phyloP scores from a whole-genome alignment of 2,113 vertebrate genomes.

The Rhabdornis inornatus region DNA sequence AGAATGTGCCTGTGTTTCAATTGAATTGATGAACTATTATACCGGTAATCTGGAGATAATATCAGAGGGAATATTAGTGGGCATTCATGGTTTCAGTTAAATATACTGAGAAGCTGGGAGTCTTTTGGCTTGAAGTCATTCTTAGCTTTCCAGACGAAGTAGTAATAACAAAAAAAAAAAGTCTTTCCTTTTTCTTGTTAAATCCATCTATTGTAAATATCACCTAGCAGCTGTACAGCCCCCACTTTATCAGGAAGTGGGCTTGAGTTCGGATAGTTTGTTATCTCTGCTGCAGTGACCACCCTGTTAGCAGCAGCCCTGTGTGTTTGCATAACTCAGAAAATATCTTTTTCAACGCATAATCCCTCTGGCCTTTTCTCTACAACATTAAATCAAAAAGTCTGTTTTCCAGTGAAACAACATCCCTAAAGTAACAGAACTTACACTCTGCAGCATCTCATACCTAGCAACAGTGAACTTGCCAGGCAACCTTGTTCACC shows the following conservation, averaged over 20 bases:
- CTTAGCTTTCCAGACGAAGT: not conserved
- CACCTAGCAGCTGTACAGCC: not conserved
- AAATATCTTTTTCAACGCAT: not conserved
- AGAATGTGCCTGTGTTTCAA: not conserved
- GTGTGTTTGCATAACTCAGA: not conserved
- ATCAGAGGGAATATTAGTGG: not conserved
- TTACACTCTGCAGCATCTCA: not conserved
- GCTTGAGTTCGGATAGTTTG: not conserved
- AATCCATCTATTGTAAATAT: not conserved
- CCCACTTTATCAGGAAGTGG: not conserved
- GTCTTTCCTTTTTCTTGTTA: not conserved
- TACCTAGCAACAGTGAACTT: not conserved
- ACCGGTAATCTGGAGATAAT: not conserved
- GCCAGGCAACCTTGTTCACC: not conserved
- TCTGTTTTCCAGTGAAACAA: not conserved
- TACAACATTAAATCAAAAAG: not conserved
- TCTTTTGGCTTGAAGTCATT: not conserved
- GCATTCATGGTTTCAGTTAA: not conserved
- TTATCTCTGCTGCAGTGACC: slow-evolving; percentile 7
- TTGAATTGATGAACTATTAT: not conserved
- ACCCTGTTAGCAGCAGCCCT: not conserved
- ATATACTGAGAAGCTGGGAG: not conserved
- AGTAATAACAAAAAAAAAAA: not conserved
- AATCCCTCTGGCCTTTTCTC: not conserved
- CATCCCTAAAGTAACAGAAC: not conserved